phyloP scores from a whole-genome alignment of 2,888 invertebrate species.

The Tenodera sinensis region DNA sequence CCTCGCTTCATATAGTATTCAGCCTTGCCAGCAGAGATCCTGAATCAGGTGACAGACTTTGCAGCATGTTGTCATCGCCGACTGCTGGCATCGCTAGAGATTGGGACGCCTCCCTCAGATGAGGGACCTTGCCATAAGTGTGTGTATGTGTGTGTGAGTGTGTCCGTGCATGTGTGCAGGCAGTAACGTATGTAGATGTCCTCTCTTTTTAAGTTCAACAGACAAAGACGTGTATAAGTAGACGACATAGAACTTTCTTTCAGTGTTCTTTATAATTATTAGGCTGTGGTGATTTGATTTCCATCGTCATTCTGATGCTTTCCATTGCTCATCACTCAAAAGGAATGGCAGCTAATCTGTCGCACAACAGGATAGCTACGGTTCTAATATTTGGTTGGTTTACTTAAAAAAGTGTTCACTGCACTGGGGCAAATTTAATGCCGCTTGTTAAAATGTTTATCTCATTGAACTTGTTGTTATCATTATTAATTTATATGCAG shows the following conservation, averaged over 20 bases:
- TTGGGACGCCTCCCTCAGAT: constrained; percentile 6
- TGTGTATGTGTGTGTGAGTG: not conserved
- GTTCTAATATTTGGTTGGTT: not conserved
- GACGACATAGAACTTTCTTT: not conserved
- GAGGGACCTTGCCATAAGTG: not conserved
- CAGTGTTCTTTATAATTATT: not conserved
- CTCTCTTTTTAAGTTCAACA: not conserved
- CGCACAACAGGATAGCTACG: not conserved
- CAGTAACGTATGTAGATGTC: not conserved
- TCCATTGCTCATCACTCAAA: not conserved
- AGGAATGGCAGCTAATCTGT: not conserved
- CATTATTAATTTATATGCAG: not conserved
- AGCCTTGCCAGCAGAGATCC: not conserved
- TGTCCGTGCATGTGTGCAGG: too few relatives aligned
- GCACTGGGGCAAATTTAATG: not conserved
- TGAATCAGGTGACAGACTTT: constrained; percentile 14
- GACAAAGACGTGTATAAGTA: not conserved
- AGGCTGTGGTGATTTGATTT: not conserved
- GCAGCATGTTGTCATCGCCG: constrained; percentile 5
- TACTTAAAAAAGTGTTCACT: not conserved
- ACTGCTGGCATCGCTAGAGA: constrained; percentile 1
- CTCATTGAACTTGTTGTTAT: not conserved
- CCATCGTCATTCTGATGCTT: not conserved
- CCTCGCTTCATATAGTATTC: constrained; percentile 38
- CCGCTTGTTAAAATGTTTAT: not conserved